phyloP scores from a whole-genome alignment of 2,797 vertebrate species.

The Bradypus variegatus region DNA sequence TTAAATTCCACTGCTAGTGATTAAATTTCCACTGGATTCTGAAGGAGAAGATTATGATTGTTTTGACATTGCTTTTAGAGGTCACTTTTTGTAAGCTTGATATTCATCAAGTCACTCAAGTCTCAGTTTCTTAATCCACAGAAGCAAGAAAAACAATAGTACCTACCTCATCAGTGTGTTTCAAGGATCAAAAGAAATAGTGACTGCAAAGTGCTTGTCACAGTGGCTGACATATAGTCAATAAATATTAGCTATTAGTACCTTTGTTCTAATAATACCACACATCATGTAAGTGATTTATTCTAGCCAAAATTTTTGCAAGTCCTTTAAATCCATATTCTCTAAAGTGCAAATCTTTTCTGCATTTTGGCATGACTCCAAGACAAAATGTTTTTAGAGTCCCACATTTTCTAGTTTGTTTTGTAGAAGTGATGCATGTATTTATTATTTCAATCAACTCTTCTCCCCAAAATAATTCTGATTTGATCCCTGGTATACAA shows the following conservation, averaged over 20 bases:
- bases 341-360: neutral
- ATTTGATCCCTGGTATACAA: neutral
- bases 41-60: neutral
- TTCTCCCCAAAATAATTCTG: neutral
- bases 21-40: neutral
- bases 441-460: neutral
- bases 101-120: neutral
- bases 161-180: neutral
- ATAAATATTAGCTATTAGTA: neutral
- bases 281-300: neutral
- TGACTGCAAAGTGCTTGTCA: too few relatives aligned
- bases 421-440: neutral
- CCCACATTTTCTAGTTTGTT: neutral
- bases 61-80: neutral
- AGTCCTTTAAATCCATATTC: neutral
- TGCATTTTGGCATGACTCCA: neutral
- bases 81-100: neutral
- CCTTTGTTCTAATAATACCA: accelerated
- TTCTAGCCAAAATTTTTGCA: neutral
- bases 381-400: neutral
- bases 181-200: neutral
- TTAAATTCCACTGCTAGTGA: neutral
- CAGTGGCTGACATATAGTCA: neutral
- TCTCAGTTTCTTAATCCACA: neutral
- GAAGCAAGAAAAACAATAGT: neutral